These are phyloP conservation scores for Loxodonta africana DNA, from an alignment of 2,113 vertebrate species.

Conservation along the genomic window DNA sequence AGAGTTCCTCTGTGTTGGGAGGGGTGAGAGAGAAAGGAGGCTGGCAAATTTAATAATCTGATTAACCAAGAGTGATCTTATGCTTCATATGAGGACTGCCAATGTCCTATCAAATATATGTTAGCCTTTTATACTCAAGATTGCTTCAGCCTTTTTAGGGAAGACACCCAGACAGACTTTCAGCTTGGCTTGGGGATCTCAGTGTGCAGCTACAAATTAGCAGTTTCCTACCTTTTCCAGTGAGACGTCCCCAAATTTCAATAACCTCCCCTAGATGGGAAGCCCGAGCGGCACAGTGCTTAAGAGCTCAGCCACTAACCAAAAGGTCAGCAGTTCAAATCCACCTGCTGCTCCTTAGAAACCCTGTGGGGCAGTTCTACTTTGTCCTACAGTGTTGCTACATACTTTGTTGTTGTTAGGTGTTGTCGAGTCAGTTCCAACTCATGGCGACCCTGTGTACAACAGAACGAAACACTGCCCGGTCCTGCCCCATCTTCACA, in stretches of 20 bases:
- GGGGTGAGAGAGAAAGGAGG: background rate
- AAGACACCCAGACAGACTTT: background rate
- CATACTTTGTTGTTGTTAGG: no score
- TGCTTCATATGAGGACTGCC: no score
- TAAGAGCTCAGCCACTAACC: no score
- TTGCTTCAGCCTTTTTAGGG: background rate
- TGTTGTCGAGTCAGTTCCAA: no score
- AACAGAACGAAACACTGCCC: no score
- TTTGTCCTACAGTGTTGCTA: no score
- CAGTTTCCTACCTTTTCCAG: background rate
- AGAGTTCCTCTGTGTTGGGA: background rate
- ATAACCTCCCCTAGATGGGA: background rate
- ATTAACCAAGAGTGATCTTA: background rate
- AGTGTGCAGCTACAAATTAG: background rate
- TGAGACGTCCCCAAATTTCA: background rate
- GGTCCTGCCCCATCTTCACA: no score
- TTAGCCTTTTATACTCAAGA: background rate
- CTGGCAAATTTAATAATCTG: background rate
- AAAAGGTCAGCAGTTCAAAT: no score
- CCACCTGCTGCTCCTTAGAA: no score
- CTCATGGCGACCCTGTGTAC: no score
- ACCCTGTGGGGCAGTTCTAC: no score
- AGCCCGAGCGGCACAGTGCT: no score
- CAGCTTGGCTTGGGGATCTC: background rate
- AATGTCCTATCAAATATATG: background rate